phyloP scores from a whole-genome alignment of 2,113 vertebrate genomes.

The Cepphus grylle region DNA sequence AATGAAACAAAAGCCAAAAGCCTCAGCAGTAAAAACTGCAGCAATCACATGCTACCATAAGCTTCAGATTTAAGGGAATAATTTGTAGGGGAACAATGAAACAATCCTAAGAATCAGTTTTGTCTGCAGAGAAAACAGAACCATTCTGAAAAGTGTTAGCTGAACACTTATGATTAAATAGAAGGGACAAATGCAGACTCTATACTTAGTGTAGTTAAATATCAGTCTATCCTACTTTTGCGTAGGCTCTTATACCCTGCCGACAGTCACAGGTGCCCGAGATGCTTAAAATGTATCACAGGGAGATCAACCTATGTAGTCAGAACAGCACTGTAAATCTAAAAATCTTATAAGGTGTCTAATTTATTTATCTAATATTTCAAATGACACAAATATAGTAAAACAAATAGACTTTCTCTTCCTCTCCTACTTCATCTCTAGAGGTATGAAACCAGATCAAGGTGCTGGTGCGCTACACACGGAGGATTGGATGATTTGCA shows the following conservation, averaged over 20 bases:
- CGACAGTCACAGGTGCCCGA: background rate
- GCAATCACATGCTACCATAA: background rate
- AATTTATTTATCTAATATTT: background rate
- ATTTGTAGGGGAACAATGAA: background rate
- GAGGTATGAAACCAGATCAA: fast-evolving
- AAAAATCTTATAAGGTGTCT: background rate
- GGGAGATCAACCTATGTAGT: background rate
- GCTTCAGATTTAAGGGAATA: background rate
- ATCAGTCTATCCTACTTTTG: background rate
- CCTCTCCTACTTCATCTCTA: background rate
- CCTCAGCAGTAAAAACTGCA: background rate
- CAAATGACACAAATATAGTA: background rate
- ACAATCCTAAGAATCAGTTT: background rate
- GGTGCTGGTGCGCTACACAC: background rate
- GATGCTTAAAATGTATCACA: background rate
- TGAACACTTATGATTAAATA: background rate
- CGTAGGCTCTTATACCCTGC: background rate
- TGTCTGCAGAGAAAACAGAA: background rate
- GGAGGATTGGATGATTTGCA: background rate
- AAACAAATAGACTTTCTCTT: background rate
- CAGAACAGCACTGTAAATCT: background rate
- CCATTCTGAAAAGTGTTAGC: background rate
- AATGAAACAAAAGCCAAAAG: background rate
- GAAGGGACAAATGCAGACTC: background rate
- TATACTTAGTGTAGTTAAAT: background rate